Evolutionary conservation across 2,888 invertebrate species (phyloP).

Genomic region (Melieria omissa): DNA sequence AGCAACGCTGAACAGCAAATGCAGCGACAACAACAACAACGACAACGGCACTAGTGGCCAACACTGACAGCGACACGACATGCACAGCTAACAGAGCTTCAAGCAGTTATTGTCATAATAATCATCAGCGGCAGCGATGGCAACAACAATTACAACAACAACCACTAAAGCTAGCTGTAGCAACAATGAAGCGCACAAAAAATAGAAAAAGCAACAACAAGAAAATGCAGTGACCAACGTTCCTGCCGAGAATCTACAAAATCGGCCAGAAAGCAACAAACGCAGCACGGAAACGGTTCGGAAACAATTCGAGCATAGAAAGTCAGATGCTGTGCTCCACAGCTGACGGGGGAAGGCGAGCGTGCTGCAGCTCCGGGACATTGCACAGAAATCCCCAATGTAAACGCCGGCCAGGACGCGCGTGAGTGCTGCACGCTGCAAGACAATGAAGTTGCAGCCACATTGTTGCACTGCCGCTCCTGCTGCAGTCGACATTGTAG

Average conservation of each 20-base stretch:
- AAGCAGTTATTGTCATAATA: constrained; percentile 19
- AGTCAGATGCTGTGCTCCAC: too few species aligned
- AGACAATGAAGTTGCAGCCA: not conserved
- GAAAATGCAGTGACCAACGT: not conserved
- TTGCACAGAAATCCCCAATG: not conserved
- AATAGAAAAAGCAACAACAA: not conserved
- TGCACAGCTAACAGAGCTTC: not conserved
- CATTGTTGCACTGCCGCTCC: too few species aligned
- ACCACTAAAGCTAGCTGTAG: not conserved
- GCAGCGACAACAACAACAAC: not conserved
- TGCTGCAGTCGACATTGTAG: too few species aligned
- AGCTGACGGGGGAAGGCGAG: too few species aligned
- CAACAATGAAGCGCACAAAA: not conserved
- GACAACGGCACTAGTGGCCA: not conserved
- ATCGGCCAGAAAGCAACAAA: not conserved
- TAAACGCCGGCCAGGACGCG: not conserved
- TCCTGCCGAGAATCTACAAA: not conserved
- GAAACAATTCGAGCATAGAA: too few species aligned
- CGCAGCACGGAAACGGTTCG: not conserved
- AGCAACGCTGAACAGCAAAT: constrained; percentile 38
- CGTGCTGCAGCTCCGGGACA: not conserved
- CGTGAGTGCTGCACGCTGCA: not conserved
- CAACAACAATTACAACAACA: constrained; percentile 16
- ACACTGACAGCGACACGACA: not conserved
- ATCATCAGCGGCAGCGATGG: constrained; percentile 9